Conservation (phyloP, 2,797 vertebrate species). For the Tympanoctomys barrerae region DNA sequence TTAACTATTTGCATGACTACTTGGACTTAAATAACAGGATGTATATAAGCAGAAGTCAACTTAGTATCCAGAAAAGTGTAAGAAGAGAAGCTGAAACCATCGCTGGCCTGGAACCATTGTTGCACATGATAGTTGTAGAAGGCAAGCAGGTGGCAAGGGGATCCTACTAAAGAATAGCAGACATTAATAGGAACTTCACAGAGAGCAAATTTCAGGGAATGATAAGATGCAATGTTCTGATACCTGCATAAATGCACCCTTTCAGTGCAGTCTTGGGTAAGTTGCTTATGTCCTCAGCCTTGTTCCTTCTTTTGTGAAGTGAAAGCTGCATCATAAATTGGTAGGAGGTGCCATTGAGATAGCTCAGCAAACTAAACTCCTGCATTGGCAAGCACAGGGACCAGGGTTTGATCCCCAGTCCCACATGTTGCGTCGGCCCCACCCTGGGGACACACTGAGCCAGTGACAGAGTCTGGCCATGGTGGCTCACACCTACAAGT, state of each 20-base stretch:
- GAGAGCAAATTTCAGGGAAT: background rate
- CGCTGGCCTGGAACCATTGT: background rate
- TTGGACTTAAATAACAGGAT: background rate
- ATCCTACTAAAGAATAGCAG: background rate
- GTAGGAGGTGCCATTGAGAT: background rate
- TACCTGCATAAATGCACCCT: no score
- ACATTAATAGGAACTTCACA: background rate
- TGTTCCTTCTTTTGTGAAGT: slow-evolving; percentile 25
- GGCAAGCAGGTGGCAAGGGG: background rate
- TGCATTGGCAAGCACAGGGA: no score
- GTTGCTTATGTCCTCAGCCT: background rate
- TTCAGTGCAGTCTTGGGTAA: background rate
- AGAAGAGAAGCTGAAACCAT: background rate
- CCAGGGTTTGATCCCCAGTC: no score
- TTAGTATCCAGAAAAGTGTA: background rate
- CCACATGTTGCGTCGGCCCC: no score
- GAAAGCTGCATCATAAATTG: background rate
- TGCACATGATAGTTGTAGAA: background rate
- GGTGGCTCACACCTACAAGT: no score
- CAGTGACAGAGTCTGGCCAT: no score
- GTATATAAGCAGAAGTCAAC: background rate
- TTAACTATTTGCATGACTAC: no score
- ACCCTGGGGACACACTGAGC: no score
- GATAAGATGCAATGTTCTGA: background rate
- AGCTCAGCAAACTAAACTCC: no score